phyloP scores from a whole-genome alignment of 2,797 vertebrate genomes.

The Hipposideros larvatus region DNA sequence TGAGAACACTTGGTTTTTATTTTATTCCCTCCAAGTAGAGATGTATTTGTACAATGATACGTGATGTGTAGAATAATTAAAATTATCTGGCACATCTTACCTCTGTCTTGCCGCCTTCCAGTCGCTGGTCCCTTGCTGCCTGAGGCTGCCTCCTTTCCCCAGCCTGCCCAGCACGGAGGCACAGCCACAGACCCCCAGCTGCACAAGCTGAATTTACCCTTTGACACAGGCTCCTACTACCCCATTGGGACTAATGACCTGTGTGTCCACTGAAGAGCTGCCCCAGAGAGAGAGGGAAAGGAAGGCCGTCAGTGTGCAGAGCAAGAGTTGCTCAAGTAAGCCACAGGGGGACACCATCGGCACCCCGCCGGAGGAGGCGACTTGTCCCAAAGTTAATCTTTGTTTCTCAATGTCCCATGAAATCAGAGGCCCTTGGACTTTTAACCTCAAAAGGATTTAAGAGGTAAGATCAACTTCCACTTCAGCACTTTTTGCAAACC shows the following conservation, averaged over 20 bases:
- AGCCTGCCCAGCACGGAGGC: neutral
- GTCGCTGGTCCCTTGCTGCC: neutral
- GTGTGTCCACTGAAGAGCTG: neutral
- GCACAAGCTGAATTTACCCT: neutral
- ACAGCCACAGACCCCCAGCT: neutral
- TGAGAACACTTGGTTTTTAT: neutral
- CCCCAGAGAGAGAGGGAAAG: neutral
- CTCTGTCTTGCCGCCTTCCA: neutral
- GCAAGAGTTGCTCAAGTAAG: neutral
- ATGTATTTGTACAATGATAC: neutral
- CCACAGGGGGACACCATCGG: fast-evolving
- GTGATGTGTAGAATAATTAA: neutral
- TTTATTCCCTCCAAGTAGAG: conserved; percentile 10
- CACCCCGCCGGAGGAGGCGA: neutral
- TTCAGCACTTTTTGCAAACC: neutral
- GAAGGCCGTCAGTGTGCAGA: neutral
- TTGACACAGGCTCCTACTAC: neutral
- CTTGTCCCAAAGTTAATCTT: neutral
- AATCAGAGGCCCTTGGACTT: neutral
- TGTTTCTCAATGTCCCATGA: neutral
- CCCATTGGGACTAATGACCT: neutral
- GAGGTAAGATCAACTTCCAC: neutral
- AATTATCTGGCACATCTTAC: neutral
- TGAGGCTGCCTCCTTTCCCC: neutral
- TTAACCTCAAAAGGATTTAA: neutral